Base-by-base conservation (phyloP, 2,113 vertebrate genomes). In the Ophiodon elongatus region DNA sequence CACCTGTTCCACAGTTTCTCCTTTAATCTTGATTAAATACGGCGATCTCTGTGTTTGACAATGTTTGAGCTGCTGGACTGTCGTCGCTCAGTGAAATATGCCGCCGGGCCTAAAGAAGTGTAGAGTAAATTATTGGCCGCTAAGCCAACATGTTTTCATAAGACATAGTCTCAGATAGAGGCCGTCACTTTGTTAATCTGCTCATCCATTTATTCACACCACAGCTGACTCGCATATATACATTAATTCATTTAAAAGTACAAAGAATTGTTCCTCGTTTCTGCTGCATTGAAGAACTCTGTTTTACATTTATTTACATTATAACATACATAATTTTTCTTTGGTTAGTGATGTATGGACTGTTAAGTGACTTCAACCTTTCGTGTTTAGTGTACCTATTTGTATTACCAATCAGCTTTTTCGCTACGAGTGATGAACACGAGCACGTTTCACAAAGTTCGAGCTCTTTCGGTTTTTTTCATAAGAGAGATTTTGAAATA, bases 1-100 rank as follows among this genome's bases (percentile, higher is more conserved):
- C 80, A 77, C 87, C 59, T 82, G 57, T 82, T 84, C 60, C 37
- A 27, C 43, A 0, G 3, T 66, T 69, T 75, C 79, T 72, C 8
- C 43, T 87, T 76, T 85, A 79, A 87, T 89, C 87, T 82, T 77
- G 77, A 84, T 79, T 82, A 84, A 86, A 88, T 68, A 83, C 65
- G 37, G 25, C 59, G 0, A 7, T 76, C 33, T 83, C 47, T 75
- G 63, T 78, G 76, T 89, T 85, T 88, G 80, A 91, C 84, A 83
- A 10, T 68, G 79, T 86, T 79, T 85, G 76, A 79, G 74, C 50
- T 25, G 41, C 80, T 45, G 84, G 50, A 54, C 65, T 3, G 9
- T 57, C n/a, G 13, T 64, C 29, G 4, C 79, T 71, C 60, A 23
- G 33, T 57, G 41, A 73, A 73, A 80, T 72, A 72, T 84, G 78